These are phyloP conservation scores for Beris chalybata DNA, from an alignment of 2,888 invertebrate genomes.

Conservation along the genomic window DNA sequence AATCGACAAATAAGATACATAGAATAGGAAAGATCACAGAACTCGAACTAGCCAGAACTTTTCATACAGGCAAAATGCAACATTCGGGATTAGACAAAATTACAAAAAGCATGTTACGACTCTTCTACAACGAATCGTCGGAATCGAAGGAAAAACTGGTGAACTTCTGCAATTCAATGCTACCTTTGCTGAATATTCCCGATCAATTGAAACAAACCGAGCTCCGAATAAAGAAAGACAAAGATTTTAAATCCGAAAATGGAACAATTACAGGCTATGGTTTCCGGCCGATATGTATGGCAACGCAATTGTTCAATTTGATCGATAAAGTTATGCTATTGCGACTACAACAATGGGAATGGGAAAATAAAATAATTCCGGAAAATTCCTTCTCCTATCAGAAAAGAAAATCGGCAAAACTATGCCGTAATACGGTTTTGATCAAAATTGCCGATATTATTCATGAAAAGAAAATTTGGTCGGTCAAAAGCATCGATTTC, in stretches of 20 bases:
- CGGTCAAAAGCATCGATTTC: background rate
- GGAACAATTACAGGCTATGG: background rate
- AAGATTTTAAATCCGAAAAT: background rate
- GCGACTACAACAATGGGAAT: background rate
- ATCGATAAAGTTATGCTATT: background rate
- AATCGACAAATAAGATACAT: no score
- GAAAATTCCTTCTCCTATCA: constrained; percentile 4
- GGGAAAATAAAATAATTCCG: background rate
- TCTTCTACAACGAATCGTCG: background rate
- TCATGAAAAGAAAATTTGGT: background rate
- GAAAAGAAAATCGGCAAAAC: constrained; percentile 3
- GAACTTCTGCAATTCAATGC: background rate
- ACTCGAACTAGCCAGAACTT: background rate
- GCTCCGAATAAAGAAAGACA: background rate
- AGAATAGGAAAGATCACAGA: background rate
- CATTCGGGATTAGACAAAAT: background rate
- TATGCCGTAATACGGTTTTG: background rate
- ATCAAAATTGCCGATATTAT: constrained; percentile 1
- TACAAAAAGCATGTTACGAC: background rate
- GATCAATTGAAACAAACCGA: background rate
- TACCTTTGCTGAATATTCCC: background rate
- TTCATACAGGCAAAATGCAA: constrained; percentile 4
- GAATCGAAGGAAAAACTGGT: background rate
- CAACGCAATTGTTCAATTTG: constrained; percentile 12
- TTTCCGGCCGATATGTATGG: background rate